Conservation (phyloP, 1,140 invertebrate species). For the Platyscapa corneri region DNA sequence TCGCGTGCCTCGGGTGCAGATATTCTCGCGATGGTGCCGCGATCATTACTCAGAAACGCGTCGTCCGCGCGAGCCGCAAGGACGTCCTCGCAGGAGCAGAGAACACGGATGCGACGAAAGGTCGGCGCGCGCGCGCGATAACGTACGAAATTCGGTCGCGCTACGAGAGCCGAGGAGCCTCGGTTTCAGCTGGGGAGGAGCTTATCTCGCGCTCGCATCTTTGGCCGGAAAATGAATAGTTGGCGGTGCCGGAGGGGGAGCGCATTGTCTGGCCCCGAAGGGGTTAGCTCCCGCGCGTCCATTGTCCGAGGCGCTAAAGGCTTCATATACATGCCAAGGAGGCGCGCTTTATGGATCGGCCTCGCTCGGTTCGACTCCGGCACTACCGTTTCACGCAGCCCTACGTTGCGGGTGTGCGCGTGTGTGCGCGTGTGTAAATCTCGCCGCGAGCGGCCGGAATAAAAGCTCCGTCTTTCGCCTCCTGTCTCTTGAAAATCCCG, state of each 20-base stretch:
- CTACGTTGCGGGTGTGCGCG: too few relatives aligned
- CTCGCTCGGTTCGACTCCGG: constrained; percentile 3
- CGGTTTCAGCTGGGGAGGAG: too few relatives aligned
- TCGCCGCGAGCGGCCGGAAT: not conserved
- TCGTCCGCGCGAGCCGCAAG: not conserved
- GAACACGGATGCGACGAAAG: too few relatives aligned
- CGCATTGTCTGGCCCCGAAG: constrained; percentile 55
- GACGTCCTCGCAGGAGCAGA: not conserved
- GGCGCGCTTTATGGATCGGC: constrained; percentile 51
- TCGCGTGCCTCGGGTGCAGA: too few relatives aligned
- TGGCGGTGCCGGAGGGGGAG: constrained; percentile 20
- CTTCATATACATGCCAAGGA: constrained; percentile 61
- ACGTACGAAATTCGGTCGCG: not conserved
- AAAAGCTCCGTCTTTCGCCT: not conserved
- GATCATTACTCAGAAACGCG: too few relatives aligned
- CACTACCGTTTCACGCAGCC: not conserved
- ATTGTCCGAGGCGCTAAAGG: constrained; percentile 64
- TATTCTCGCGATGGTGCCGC: too few relatives aligned
- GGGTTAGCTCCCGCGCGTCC: constrained; percentile 19
- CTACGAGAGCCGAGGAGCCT: too few relatives aligned
- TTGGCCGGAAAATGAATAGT: constrained; percentile 62
- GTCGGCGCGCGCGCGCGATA: not conserved
- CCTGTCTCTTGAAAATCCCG: not conserved
- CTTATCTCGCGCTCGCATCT: constrained; percentile 59
- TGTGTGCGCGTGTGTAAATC: constrained; percentile 33